phyloP scores from a whole-genome alignment of 2,797 vertebrate genomes.

The Toxotes lorentzi region DNA sequence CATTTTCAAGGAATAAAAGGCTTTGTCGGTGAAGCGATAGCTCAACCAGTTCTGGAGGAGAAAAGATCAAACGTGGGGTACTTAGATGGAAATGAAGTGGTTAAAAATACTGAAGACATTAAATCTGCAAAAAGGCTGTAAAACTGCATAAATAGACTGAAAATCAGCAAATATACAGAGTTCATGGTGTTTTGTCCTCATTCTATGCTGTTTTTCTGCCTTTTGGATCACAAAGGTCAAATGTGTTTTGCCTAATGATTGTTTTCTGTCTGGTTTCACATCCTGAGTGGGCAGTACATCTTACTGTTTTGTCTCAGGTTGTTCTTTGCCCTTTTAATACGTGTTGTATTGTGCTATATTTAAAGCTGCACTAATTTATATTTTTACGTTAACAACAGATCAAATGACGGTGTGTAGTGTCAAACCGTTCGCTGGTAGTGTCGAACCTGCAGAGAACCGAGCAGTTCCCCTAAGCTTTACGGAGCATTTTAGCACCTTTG shows the following conservation, averaged over 20 bases:
- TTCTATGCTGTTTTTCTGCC: background rate
- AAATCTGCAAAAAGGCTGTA: background rate
- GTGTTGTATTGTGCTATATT: background rate
- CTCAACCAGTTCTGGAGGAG: conserved; percentile 68
- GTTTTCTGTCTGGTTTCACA: conserved; percentile 24
- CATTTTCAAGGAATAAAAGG: conserved; percentile 12
- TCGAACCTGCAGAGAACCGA: background rate
- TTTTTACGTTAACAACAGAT: background rate
- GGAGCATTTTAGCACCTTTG: background rate
- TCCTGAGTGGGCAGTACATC: background rate
- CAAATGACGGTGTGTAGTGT: background rate
- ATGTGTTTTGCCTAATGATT: background rate
- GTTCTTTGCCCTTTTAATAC: background rate
- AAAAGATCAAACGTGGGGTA: background rate
- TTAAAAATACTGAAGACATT: background rate
- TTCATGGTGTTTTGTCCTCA: background rate
- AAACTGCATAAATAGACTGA: background rate
- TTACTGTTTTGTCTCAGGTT: background rate
- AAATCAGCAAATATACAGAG: background rate
- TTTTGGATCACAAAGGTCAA: background rate
- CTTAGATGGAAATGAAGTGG: background rate
- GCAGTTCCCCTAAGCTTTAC: background rate
- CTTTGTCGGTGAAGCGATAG: conserved; percentile 52
- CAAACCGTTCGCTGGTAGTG: no score
- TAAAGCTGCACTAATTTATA: background rate